Conservation (phyloP, 1,140 invertebrate species). For the Ptiloglossa arizonensis region DNA sequence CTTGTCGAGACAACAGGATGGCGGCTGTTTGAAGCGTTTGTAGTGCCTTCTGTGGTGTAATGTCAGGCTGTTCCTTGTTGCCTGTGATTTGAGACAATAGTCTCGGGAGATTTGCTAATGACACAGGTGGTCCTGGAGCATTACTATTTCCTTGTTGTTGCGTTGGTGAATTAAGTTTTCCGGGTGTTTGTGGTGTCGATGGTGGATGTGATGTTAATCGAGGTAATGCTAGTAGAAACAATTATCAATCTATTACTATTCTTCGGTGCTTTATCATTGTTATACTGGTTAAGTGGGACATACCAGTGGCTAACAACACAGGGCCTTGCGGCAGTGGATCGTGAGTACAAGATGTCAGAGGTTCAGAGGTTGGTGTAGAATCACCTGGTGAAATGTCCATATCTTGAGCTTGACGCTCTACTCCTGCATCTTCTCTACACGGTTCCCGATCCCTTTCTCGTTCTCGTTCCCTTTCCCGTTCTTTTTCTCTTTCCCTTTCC, state of each 20-base stretch:
- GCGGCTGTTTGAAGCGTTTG: constrained; percentile 85
- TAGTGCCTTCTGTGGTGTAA: constrained; percentile 83
- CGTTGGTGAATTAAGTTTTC: constrained; percentile 81
- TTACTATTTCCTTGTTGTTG: constrained; percentile 80
- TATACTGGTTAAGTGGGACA: constrained; percentile 3
- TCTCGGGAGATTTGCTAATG: constrained; percentile 81
- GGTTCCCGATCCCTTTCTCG: constrained; percentile 74
- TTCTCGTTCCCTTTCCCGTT: constrained; percentile 74
- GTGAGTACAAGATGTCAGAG: constrained; percentile 77
- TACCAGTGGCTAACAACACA: constrained; percentile 84
- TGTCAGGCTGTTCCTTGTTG: constrained; percentile 81
- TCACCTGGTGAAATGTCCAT: constrained; percentile 94
- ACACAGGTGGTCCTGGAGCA: constrained; percentile 83
- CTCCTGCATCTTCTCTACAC: constrained; percentile 74
- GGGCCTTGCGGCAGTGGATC: constrained; percentile 82
- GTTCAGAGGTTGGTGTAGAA: constrained; percentile 90
- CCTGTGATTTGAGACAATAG: constrained; percentile 83
- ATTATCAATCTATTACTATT: constrained; percentile 11
- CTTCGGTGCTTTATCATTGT: not conserved
- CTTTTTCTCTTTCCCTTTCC: constrained; percentile 74
- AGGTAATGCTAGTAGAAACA: constrained; percentile 83
- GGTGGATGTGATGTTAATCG: constrained; percentile 85
- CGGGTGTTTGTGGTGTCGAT: constrained; percentile 77
- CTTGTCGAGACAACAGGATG: constrained; percentile 81
- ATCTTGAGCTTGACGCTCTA: constrained; percentile 84